phyloP scores from a whole-genome alignment of 2,888 invertebrate species.

The Zygaena filipendulae region DNA sequence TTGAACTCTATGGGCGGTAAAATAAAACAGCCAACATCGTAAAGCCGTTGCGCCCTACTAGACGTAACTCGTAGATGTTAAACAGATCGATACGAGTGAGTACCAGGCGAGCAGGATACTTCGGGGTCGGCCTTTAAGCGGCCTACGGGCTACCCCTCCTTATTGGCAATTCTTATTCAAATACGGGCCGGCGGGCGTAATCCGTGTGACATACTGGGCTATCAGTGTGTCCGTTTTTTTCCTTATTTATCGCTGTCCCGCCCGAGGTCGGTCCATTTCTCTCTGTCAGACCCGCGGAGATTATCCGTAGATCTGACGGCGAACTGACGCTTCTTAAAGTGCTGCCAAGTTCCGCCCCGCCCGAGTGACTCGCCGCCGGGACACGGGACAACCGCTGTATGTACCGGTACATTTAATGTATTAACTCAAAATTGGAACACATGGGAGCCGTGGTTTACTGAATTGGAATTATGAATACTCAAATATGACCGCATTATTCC shows the following conservation, averaged over 20 bases:
- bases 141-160: constrained; percentile 31
- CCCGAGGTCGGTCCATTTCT: constrained; percentile 50
- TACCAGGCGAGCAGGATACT: constrained; percentile 35
- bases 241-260: constrained; percentile 51
- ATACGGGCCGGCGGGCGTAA: constrained; percentile 47
- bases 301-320: constrained; percentile 58
- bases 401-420: too few relatives aligned
- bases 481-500: too few relatives aligned
- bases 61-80: too few relatives aligned
- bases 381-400: too few relatives aligned
- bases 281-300: constrained; percentile 60
- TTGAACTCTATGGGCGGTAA: too few relatives aligned
- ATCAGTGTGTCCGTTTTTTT: constrained; percentile 51
- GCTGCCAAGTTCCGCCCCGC: too few relatives aligned
- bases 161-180: constrained; percentile 65
- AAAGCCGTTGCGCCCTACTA: too few relatives aligned
- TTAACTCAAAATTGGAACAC: too few relatives aligned
- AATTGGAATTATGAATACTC: too few relatives aligned
- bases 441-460: too few relatives aligned
- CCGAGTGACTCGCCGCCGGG: too few relatives aligned
- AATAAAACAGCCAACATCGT: too few relatives aligned
- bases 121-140: constrained; percentile 37
- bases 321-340: constrained; percentile 50
- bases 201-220: constrained; percentile 56
- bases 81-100: constrained; percentile 32